Evolutionary conservation across 2,888 invertebrate genomes (phyloP), one percentile per base, ranked within the genome.

Genomic region (Eristalinus sepulchralis): DNA sequence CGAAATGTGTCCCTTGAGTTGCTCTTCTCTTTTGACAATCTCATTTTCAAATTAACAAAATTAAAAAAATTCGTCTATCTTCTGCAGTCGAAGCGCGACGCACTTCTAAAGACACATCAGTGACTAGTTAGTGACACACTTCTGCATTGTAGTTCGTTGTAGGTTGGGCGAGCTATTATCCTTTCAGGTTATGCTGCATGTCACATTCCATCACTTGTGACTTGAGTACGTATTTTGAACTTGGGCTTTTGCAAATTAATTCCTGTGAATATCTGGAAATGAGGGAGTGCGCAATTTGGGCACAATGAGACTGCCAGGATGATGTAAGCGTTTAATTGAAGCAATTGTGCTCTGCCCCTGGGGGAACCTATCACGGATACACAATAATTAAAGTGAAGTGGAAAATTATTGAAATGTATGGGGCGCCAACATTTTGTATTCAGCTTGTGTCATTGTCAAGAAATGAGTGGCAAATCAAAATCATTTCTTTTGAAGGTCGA

Each of bases 1-100:
- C 81, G 57, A 59, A 63, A 62, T 53, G 68, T 57, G 62, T 83
- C 86, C 86, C 86, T 71, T 57, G 73, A 86, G 86, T 63, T 78
- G 2, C 27, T 17, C 6, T 3, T 31, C 27, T 10, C 31, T 60
- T 24, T 53, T 57, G 53, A 33, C 59, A 68, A 31, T 57, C 39
- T 77, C 60, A 24, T 47, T 47, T 47, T 17, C 8, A 20, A 75
- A 75, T 79, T 78, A 86, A 75, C 71, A 39, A 83, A 79, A 86
- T 86, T 83, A 83, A 79, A 78, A 34, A 78, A 78, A 83, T 64
- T n/a, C 22, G 5, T 59, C 11, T 55, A 59, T 72, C 68, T 68
- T 55, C 60, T 47, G 36, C 31, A 76, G 63, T 31, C 36, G 13
- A 17, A 13, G 53, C 57, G 22, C 47, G 55, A n/a, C 47, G 47